These are phyloP conservation scores for Spodoptera picta DNA, from an alignment of 2,888 invertebrate species.

Conservation along the genomic window DNA sequence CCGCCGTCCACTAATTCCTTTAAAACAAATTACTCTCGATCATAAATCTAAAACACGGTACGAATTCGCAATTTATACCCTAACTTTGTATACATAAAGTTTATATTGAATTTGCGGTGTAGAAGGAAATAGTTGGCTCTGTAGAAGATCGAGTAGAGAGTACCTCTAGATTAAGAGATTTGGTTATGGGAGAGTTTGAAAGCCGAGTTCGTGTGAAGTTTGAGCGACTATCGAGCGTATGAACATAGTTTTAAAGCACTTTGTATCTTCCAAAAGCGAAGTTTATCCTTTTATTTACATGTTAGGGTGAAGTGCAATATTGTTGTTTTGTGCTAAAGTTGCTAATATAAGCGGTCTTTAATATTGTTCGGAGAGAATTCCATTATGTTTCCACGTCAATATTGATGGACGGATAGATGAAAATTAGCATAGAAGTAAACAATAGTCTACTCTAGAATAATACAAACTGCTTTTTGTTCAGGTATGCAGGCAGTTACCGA, in stretches of 20 bases:
- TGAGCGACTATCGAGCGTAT: constrained; percentile 7
- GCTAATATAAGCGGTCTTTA: no score
- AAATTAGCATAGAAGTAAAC: no score
- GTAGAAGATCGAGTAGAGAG: constrained; percentile 9
- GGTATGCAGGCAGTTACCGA: no score
- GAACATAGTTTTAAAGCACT: constrained; percentile 31
- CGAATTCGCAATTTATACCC: constrained; percentile 16
- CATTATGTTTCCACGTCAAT: no score
- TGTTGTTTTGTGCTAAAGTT: constrained; percentile 12
- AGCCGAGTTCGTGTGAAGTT: constrained; percentile 22
- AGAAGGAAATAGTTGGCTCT: constrained; percentile 33
- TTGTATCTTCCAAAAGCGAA: constrained; percentile 18
- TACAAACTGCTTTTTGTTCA: no score
- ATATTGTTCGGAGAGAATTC: no score
- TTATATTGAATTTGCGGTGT: constrained; percentile 33
- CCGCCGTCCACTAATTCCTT: no score
- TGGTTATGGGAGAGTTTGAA: constrained; percentile 11
- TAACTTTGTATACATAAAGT: constrained; percentile 21
- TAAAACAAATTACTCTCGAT: constrained; percentile 22
- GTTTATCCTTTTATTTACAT: constrained; percentile 22
- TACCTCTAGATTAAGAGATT: constrained; percentile 18
- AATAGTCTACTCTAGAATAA: no score
- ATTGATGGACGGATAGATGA: no score
- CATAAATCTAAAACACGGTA: constrained; percentile 14
- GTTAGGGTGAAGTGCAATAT: constrained; percentile 8